Evolutionary conservation across 1,140 invertebrate species (phyloP), one percentile per base, ranked within the genome.

Genomic region (Apis cerana): DNA sequence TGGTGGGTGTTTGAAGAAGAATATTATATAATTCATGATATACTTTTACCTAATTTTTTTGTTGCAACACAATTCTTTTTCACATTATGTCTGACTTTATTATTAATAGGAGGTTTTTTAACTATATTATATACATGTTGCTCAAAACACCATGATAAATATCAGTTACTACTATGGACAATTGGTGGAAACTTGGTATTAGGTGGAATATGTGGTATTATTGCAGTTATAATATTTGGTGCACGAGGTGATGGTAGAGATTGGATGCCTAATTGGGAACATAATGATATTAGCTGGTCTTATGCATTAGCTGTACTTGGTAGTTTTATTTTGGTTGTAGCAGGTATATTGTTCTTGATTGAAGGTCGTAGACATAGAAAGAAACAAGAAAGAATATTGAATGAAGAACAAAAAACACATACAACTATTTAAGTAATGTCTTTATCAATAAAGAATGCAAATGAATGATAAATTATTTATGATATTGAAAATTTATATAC

Each of bases 221-320:
- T 97, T 58, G 94, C 96, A 3, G 94, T 97, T 9, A 95, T 97
- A 59, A 95, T 97, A 48, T 99, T 99, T 94, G 98, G 98, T 52
- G 96, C 96, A 1, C 95, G 96, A 90, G 98, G 98, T 17, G 98
- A 99, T 93, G 96, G 97, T 4, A 94, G 98, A 48, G 97, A 98
- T 89, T 99, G 98, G 98, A 98, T 99, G 97, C 98, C 98, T 0
- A 96, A 98, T 90, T 99, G 98, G 96, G 98, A 99, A 89, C 97
- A 98, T 90, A 99, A 99, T 94, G 97, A 98, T 91, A 95, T 99
- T n/a, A 97, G 98, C 7, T 99, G 98, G 98, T 98, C 98, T 2
- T 99, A 96, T 94, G 98, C 97, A 10, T 93, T 99, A 27, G 98
- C 96, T 59, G 97, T 97, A 15, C 93, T 98, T 23, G 97, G 97